Evolutionary conservation across 2,888 invertebrate species (phyloP).

Genomic region (Drosophila sordidula): DNA sequence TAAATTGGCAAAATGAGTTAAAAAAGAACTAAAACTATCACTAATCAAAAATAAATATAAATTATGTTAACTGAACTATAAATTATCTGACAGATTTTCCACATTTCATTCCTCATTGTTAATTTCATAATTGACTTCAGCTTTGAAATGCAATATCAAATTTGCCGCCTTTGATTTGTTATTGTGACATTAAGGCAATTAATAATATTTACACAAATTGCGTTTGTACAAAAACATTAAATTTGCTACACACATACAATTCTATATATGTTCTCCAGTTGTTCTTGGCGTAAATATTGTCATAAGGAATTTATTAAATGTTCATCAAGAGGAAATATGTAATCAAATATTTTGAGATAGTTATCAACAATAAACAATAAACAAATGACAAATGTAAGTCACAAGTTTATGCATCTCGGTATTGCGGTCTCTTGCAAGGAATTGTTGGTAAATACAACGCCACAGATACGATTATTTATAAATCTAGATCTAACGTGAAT

Average conservation of each 20-base stretch:
- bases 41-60: neutral
- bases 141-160: neutral
- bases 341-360: slow-evolving; percentile 14
- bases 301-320: slow-evolving; percentile 13
- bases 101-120: neutral
- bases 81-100: neutral
- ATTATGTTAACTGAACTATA: neutral
- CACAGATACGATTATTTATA: slow-evolving; percentile 38
- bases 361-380: slow-evolving; percentile 8
- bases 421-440: slow-evolving; percentile 3
- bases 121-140: neutral
- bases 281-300: slow-evolving; percentile 6
- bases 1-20: neutral
- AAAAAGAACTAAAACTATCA: too few relatives aligned
- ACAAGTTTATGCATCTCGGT: slow-evolving; percentile 8
- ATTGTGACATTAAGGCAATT: neutral
- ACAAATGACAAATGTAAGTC: slow-evolving; percentile 37
- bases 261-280: neutral
- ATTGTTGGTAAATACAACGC: slow-evolving; percentile 11
- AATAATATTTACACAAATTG: neutral
- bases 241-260: neutral
- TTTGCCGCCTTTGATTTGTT: neutral
- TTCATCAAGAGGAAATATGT: slow-evolving; percentile 12
- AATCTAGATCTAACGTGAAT: slow-evolving; percentile 12
- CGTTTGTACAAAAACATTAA: neutral